These are phyloP conservation scores for Cosmia pyralina DNA, from an alignment of 2,888 invertebrate genomes.

Conservation along the genomic window DNA sequence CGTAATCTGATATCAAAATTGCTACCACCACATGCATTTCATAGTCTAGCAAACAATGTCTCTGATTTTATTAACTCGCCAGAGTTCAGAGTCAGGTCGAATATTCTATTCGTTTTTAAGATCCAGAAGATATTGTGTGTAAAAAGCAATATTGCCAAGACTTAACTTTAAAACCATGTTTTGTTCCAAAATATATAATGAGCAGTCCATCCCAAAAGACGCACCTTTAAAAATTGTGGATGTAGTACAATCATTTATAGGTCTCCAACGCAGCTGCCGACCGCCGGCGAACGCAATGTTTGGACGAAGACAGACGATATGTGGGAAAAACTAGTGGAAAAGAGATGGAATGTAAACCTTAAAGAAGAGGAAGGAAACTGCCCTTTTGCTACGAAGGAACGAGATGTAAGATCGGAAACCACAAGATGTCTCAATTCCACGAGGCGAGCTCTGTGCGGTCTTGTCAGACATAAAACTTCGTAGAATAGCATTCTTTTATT, in stretches of 20 bases:
- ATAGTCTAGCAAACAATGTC: conserved; percentile 63
- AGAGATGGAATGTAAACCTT: conserved; percentile 82
- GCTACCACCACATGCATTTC: conserved; percentile 71
- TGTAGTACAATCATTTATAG: conserved; percentile 85
- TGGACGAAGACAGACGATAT: conserved; percentile 88
- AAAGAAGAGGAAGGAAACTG: conserved; percentile 85
- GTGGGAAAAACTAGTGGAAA: conserved; percentile 84
- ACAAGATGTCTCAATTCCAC: conserved; percentile 91
- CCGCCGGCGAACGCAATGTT: conserved; percentile 86
- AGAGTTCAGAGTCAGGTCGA: not conserved
- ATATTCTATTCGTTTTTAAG: not conserved
- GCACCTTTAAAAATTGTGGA: conserved; percentile 82
- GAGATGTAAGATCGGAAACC: conserved; percentile 88
- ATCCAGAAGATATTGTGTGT: not conserved
- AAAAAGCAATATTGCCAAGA: conserved; percentile 22
- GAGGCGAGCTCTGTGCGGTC: conserved; percentile 89
- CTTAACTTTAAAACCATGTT: conserved; percentile 23
- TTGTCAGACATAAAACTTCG: conserved; percentile 85
- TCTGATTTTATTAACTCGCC: conserved; percentile 31
- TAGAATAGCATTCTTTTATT: conserved; percentile 83
- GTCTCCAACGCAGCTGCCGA: conserved; percentile 88
- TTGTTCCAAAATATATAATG: conserved; percentile 62
- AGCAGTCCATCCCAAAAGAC: conserved; percentile 71
- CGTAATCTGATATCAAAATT: conserved; percentile 75
- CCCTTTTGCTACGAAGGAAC: conserved; percentile 76